A percentile compares a stretch with the other conserved stretches of the same genome.
These are phyloP conservation scores for Leguminivora glycinivorella DNA, from an alignment of 1,140 invertebrate genomes.

Conservation along the genomic window DNA sequence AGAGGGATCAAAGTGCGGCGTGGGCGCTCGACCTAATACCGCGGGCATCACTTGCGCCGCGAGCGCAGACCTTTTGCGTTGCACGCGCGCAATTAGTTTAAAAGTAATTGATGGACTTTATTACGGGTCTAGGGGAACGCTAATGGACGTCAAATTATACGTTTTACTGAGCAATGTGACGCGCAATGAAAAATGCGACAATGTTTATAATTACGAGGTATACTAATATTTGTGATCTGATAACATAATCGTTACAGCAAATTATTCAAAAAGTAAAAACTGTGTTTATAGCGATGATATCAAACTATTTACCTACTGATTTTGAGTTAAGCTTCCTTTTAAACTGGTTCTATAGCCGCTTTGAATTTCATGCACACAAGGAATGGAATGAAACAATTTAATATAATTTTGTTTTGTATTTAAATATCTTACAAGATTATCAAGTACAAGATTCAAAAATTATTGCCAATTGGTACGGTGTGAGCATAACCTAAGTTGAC, in stretches of 20 bases:
- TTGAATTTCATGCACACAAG: conserved; percentile 33
- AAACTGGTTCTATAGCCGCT: background rate
- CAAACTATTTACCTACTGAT: background rate
- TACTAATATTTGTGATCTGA: background rate
- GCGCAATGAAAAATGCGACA: background rate
- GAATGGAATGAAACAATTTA: conserved; percentile 73
- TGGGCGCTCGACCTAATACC: conserved; percentile 76
- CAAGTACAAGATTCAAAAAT: conserved; percentile 32
- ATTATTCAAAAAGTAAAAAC: background rate
- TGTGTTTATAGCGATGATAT: background rate
- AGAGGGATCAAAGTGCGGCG: conserved; percentile 75
- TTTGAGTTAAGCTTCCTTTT: background rate
- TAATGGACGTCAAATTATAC: conserved; percentile 16
- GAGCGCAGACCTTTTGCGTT: conserved; percentile 51
- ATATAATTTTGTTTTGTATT: conserved; percentile 61
- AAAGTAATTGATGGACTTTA: conserved; percentile 43
- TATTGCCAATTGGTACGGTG: conserved; percentile 59
- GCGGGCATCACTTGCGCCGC: conserved; percentile 56
- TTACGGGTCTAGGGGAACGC: conserved; percentile 35
- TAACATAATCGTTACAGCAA: background rate
- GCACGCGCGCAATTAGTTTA: conserved; percentile 52
- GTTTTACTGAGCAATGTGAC: background rate
- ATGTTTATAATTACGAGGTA: background rate
- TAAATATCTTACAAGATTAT: conserved; percentile 56
- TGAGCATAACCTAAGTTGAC: conserved; percentile 39